Percentiles rank a stretch among this genome's conserved stretches.
These are phyloP conservation scores for Balaeniceps rex DNA, from an alignment of 2,113 vertebrate genomes.

Conservation along the genomic window DNA sequence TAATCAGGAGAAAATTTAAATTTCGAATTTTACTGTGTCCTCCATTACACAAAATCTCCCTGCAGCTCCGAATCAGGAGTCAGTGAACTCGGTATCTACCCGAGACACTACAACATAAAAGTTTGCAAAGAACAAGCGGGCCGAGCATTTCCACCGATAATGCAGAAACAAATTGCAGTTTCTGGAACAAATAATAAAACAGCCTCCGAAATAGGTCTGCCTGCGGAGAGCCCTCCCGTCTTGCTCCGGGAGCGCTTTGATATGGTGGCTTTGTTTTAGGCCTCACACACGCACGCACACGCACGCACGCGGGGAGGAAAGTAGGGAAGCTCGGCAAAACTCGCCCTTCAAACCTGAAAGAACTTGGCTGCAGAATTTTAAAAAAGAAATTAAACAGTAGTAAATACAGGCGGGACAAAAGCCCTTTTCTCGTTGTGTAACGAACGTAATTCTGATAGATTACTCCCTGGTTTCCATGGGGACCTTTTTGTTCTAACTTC, in stretches of 20 bases:
- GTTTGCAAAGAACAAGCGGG: neutral
- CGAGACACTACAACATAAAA: rapidly evolving
- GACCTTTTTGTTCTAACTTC: conserved; percentile 69
- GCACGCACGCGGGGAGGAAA: neutral
- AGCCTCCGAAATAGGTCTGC: neutral
- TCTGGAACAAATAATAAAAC: neutral
- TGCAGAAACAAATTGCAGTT: neutral
- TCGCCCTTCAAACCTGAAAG: neutral
- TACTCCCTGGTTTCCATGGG: conserved; percentile 76
- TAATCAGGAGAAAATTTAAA: neutral
- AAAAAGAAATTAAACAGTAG: conserved; percentile 53
- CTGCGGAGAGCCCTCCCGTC: neutral
- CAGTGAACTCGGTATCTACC: neutral
- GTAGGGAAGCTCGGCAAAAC: neutral
- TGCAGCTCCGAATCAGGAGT: neutral
- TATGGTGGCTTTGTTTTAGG: conserved; percentile 59
- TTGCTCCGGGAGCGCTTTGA: neutral
- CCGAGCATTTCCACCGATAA: neutral
- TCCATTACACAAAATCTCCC: neutral
- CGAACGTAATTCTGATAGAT: conserved; percentile 65
- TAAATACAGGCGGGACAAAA: conserved; percentile 66
- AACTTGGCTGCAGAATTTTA: neutral
- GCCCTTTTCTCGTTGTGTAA: conserved; percentile 44
- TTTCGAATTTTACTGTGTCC: neutral
- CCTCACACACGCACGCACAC: conserved; percentile 2